A percentile compares a stretch with the other conserved stretches of the same genome.
Evolutionary conservation across 2,113 vertebrate genomes (phyloP).

Genomic region (Corynorhinus townsendii): DNA sequence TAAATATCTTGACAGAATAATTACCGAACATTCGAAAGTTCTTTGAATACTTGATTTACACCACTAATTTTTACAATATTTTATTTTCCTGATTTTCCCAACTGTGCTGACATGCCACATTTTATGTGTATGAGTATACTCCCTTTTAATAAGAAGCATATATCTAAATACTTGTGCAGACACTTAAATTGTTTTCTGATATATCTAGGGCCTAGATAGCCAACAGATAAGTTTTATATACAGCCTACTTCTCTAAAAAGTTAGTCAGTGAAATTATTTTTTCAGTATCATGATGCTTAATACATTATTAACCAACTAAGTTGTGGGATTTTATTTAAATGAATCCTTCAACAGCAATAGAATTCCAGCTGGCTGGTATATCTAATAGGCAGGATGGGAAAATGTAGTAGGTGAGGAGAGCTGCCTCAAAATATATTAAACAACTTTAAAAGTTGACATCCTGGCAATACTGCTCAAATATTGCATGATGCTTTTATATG

Average conservation of each 20-base stretch:
- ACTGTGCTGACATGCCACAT: not conserved
- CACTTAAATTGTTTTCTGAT: not conserved
- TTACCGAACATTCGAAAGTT: not conserved
- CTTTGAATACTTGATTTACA: not conserved
- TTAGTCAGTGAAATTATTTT: constrained; percentile 6
- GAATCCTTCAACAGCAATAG: constrained; percentile 41
- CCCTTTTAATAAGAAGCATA: not conserved
- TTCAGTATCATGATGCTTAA: constrained; percentile 17
- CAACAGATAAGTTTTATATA: not conserved
- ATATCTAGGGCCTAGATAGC: not conserved
- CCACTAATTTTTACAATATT: not conserved
- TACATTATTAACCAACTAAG: constrained; percentile 34
- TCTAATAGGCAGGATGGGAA: constrained; percentile 53
- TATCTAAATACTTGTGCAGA: not conserved
- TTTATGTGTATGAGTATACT: not conserved
- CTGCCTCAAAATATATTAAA: constrained; percentile 45
- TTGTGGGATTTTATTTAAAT: constrained; percentile 38
- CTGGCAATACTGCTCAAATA: not conserved
- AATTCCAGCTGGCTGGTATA: constrained; percentile 52
- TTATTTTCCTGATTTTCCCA: constrained; percentile 33
- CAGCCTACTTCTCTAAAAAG: not conserved
- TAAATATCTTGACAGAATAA: constrained; percentile 25
- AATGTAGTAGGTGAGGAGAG: not conserved
- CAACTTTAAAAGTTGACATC: constrained; percentile 33
- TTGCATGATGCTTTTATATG: constrained; percentile 37